These are phyloP conservation scores for Orchesella flavescens DNA, from an alignment of 2,888 invertebrate species.

Conservation along the genomic window DNA sequence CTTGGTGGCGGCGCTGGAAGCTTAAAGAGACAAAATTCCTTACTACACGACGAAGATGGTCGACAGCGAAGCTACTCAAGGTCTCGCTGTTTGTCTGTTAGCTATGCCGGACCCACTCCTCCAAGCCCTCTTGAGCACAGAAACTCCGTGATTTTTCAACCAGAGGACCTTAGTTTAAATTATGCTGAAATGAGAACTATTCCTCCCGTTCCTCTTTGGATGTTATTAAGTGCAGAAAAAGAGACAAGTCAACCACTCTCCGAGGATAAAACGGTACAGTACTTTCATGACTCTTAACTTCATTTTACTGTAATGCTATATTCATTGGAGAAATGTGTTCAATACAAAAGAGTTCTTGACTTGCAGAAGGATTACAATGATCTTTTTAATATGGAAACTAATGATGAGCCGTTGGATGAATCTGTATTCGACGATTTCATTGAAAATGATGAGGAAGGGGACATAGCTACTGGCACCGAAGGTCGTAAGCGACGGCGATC, in stretches of 20 bases:
- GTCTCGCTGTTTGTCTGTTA: constrained; percentile 90
- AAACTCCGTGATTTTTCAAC: constrained; percentile 84
- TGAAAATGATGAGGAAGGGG: constrained; percentile 82
- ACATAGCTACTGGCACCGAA: constrained; percentile 71
- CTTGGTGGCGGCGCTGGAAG: constrained; percentile 67
- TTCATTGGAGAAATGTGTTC: no score
- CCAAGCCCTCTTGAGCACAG: constrained; percentile 85
- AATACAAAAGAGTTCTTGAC: no score
- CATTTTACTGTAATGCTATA: no score
- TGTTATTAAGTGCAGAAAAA: constrained; percentile 93
- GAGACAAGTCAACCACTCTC: constrained; percentile 77
- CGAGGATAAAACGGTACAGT: constrained; percentile 71
- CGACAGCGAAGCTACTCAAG: constrained; percentile 88
- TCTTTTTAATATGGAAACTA: constrained; percentile 84
- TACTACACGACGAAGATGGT: constrained; percentile 78
- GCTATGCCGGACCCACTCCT: constrained; percentile 79
- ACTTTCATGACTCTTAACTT: no score
- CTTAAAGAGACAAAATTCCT: constrained; percentile 71
- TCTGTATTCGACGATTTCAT: constrained; percentile 79
- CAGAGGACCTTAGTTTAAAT: constrained; percentile 90
- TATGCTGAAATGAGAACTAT: constrained; percentile 98
- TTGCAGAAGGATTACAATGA: constrained; percentile 86
- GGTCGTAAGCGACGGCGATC: constrained; percentile 79
- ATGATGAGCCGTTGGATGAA: constrained; percentile 83
- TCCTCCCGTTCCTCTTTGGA: constrained; percentile 97